Evolutionary conservation across 35 echinoderm and acorn worm genomes (phyloP), one percentile per base, ranked within the genome.

Genomic region (Anneissia japonica): DNA sequence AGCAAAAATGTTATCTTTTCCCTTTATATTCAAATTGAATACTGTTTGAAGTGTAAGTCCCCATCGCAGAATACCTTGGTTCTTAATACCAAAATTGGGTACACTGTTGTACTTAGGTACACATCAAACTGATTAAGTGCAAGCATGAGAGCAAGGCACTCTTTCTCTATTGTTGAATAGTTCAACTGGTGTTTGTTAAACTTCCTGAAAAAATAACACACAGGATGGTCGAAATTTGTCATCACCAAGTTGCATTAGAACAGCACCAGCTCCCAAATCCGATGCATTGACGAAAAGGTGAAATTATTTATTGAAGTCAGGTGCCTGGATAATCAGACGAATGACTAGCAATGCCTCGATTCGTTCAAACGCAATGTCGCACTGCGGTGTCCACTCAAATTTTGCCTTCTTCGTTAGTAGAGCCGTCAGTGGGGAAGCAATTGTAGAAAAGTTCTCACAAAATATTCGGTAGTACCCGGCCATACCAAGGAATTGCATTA

Each of bases 401-500:
- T 81, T 88, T 0, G 40, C 37, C 13, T 82, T 39, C 32, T 88
- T 88, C 4, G 29, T n/a, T 32, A 88, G 40, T 31, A 82, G 37
- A 74, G 55, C 46, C 21, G 77, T 88, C 17, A 82, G 41, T 3
- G 91, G 87, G 31, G 73, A 4, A 75, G 32, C 73, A 75, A 75
- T 75, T 5, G 26, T 75, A 4, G 80, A n/a, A 81, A 90, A 94
- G 86, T 94, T 94, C 13, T 75, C 74, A 73, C 87, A 89, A 39
- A 82, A 90, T 83, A 81, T 90, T 16, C 88, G 88, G 72, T 94
- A 94, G 64, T 75, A 90, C 4, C 88, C 88, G 6, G 86, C 33
- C 91, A 94, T 94, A 38, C 92, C 92, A 26, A 94, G 79, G 76
- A 93, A 94, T 36, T 84, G 76, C 45, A 91, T 73, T 9, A 94